phyloP scores from a whole-genome alignment of 2,888 invertebrate genomes.

The Pollenia griseotomentosa region DNA sequence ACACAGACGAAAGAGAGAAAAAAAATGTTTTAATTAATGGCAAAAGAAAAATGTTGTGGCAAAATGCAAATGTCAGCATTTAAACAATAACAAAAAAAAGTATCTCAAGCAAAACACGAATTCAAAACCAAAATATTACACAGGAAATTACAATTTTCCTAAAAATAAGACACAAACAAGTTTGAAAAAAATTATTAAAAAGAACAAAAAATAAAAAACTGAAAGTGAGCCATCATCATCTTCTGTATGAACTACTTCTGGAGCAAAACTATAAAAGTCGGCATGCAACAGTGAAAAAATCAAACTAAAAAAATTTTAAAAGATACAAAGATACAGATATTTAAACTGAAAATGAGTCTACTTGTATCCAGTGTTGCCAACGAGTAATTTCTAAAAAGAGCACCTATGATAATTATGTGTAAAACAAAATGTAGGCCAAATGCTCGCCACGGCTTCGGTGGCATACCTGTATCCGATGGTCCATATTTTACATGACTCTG shows the following conservation, averaged over 20 bases:
- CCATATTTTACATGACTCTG: no score
- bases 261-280: constrained; percentile 55
- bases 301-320: not conserved
- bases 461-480: no score
- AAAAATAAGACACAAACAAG: constrained; percentile 58
- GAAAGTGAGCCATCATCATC: constrained; percentile 56
- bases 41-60: constrained; percentile 38
- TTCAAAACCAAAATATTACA: constrained; percentile 59
- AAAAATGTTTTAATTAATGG: constrained; percentile 58
- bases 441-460: no score
- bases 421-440: no score
- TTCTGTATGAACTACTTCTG: constrained; percentile 58
- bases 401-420: no score
- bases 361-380: not conserved
- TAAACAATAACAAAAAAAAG: constrained; percentile 18
- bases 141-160: constrained; percentile 72
- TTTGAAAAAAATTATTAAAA: constrained; percentile 8
- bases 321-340: constrained; percentile 30
- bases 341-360: constrained; percentile 14
- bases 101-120: constrained; percentile 53
- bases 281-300: constrained; percentile 1
- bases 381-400: no score
- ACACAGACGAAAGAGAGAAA: not conserved
- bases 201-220: constrained; percentile 6
- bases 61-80: constrained; percentile 57